Conservation (phyloP, 2,888 invertebrate species). For the Calliopum simillimum region DNA sequence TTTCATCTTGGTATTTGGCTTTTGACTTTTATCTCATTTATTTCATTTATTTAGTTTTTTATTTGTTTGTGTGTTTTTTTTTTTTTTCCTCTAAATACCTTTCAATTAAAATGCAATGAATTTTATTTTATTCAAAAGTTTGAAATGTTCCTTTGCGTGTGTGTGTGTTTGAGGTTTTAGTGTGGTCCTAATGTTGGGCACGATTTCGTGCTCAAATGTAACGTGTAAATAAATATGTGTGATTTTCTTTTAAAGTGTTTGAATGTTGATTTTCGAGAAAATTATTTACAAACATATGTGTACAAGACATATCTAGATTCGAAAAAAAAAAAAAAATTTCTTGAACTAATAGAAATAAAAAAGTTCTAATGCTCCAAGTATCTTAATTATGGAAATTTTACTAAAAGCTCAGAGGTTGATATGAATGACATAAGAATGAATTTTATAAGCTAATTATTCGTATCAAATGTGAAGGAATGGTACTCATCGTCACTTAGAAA, state of each 20-base stretch:
- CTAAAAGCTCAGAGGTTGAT: too few relatives aligned
- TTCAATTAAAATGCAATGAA: slow-evolving; percentile 28
- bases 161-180: background rate
- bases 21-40: background rate
- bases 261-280: background rate
- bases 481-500: too few relatives aligned
- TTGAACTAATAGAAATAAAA: too few relatives aligned
- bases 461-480: too few relatives aligned
- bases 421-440: too few relatives aligned
- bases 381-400: too few relatives aligned
- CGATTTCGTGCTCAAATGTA: background rate
- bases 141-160: background rate
- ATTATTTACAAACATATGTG: background rate
- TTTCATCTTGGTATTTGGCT: slow-evolving; percentile 9
- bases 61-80: background rate
- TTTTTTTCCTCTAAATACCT: background rate
- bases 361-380: too few relatives aligned
- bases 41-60: background rate
- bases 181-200: background rate
- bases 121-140: slow-evolving; percentile 1
- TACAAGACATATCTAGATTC: background rate
- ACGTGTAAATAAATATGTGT: background rate
- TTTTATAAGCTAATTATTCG: too few relatives aligned
- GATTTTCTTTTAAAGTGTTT: background rate
- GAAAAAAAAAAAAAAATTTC: too few relatives aligned